phyloP scores from a whole-genome alignment of 1,140 invertebrate genomes.

The Steinernema feltiae region DNA sequence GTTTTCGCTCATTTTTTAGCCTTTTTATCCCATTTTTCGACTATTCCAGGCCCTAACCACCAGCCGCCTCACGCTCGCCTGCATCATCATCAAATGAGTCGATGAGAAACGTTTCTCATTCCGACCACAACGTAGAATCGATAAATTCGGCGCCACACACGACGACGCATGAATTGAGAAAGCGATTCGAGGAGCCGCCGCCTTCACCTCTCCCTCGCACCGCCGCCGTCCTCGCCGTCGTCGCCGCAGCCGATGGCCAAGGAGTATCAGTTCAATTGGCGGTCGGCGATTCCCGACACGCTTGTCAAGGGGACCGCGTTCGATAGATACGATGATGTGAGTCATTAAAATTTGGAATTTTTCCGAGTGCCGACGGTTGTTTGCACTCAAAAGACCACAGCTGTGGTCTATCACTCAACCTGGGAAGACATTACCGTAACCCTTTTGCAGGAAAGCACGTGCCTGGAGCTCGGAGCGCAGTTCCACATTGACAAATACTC shows the following conservation, averaged over 20 bases:
- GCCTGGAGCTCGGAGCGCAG: conserved; percentile 76
- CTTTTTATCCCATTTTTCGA: too few relatives aligned
- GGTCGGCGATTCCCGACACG: conserved; percentile 78
- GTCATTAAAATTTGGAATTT: conserved; percentile 24
- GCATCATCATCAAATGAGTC: conserved; percentile 5
- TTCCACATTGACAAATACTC: conserved; percentile 97
- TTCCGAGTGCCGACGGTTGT: too few relatives aligned
- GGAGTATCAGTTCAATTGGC: conserved; percentile 97
- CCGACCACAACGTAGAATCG: neutral
- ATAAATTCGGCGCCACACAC: conserved; percentile 6
- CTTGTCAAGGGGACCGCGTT: conserved; percentile 77
- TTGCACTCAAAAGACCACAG: neutral
- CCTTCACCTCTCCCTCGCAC: conserved; percentile 16
- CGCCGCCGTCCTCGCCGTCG: neutral
- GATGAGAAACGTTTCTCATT: neutral
- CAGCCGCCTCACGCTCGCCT: too few relatives aligned
- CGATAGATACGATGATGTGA: conserved; percentile 88
- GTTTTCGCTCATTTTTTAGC: too few relatives aligned
- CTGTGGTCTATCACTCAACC: neutral
- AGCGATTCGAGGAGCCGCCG: conserved; percentile 21
- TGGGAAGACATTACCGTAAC: neutral
- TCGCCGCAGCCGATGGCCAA: conserved; percentile 73
- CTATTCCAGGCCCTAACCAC: neutral
- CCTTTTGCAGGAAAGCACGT: conserved; percentile 69
- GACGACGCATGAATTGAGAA: conserved; percentile 15